Evolutionary conservation across 2,797 vertebrate genomes (phyloP).

Genomic region (Gastrophryne carolinensis): DNA sequence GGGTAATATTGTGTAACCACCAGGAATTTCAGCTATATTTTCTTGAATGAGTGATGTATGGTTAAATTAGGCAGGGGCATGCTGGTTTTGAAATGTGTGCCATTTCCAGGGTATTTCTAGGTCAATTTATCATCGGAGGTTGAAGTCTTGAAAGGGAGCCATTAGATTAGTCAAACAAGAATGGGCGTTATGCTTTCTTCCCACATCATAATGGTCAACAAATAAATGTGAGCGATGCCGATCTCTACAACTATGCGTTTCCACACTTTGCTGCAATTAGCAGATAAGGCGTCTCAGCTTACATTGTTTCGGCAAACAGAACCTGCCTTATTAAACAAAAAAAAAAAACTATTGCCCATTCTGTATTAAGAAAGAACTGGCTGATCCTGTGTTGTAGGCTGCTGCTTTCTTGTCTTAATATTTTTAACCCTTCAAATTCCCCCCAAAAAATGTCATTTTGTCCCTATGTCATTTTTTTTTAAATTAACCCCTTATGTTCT

Average conservation of each 20-base stretch:
- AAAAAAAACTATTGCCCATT: too few species aligned
- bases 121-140: conserved; percentile 23
- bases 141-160: conserved; percentile 1
- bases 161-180: conserved; percentile 37
- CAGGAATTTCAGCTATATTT: not conserved
- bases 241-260: conserved; percentile 6
- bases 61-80: not conserved
- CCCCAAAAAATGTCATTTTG: too few species aligned
- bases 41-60: not conserved
- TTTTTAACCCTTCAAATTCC: too few species aligned
- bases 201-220: conserved; percentile 26
- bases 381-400: too few species aligned
- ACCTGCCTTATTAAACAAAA: too few species aligned
- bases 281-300: conserved; percentile 1
- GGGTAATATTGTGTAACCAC: not conserved
- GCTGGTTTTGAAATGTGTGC: not conserved
- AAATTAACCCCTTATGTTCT: too few species aligned
- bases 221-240: not conserved
- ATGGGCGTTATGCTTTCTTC: not conserved
- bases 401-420: too few species aligned
- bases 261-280: not conserved
- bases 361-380: too few species aligned
- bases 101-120: not conserved
- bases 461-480: too few species aligned
- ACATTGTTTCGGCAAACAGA: not conserved